These are phyloP conservation scores for Xenopus laevis DNA, from an alignment of 2,113 vertebrate genomes.

Conservation along the genomic window DNA sequence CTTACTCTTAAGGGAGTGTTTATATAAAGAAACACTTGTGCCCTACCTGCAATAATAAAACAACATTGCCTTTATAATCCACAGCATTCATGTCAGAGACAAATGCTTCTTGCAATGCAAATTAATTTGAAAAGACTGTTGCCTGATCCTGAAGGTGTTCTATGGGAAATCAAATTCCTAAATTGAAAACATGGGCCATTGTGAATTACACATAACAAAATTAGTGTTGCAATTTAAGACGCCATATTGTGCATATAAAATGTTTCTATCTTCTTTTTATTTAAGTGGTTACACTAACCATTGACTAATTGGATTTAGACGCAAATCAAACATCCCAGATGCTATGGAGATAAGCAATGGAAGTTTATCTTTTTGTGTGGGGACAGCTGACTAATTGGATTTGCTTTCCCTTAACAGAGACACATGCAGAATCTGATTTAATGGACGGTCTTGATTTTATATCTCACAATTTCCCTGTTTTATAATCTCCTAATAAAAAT, in stretches of 20 bases:
- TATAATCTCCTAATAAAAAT: slow-evolving; percentile 19
- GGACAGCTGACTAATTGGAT: slow-evolving; percentile 24
- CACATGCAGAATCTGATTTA: slow-evolving; percentile 21
- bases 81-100: not conserved
- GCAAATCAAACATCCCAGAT: slow-evolving; percentile 21
- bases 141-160: not conserved
- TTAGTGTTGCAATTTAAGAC: not conserved
- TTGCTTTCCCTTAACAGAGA: slow-evolving; percentile 23
- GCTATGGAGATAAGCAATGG: slow-evolving; percentile 4
- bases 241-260: slow-evolving; percentile 26
- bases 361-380: not conserved
- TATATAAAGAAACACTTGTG: no score
- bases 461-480: slow-evolving; percentile 19
- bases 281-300: slow-evolving; percentile 24
- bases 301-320: slow-evolving; percentile 30
- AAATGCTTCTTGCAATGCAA: not conserved
- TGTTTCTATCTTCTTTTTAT: slow-evolving; percentile 16
- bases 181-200: not conserved
- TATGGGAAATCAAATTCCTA: not conserved
- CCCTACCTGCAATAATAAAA: not conserved
- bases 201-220: not conserved
- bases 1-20: no score
- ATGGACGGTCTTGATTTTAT: not conserved
- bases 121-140: no score
- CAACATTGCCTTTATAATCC: not conserved